Conservation (phyloP, 1,140 invertebrate species). For the Nasonia vitripennis region DNA sequence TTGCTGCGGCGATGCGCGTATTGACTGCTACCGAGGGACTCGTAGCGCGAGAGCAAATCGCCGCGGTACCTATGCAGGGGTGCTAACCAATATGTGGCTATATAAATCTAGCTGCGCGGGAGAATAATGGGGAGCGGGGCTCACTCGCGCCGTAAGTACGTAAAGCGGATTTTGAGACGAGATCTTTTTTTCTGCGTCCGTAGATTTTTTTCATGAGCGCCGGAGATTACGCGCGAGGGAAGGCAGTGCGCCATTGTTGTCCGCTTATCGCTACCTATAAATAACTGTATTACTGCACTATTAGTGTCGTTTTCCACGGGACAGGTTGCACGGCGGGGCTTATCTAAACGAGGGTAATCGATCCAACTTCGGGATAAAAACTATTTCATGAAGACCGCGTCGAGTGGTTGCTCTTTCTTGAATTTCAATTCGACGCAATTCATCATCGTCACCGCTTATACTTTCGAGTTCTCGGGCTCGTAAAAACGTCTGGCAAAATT, state of each 20-base stretch:
- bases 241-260: neutral
- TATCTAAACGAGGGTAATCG: neutral
- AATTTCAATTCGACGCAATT: conserved; percentile 25
- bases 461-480: neutral
- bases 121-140: conserved; percentile 22
- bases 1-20: neutral
- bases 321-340: neutral
- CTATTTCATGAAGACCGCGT: no score
- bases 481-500: conserved; percentile 25
- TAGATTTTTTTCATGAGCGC: conserved; percentile 21
- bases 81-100: conserved; percentile 43
- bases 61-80: conserved; percentile 39
- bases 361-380: neutral
- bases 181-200: conserved; percentile 11
- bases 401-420: neutral
- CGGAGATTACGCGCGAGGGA: conserved; percentile 19
- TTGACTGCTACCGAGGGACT: conserved; percentile 33
- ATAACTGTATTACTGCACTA: conserved; percentile 26
- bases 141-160: conserved; percentile 34
- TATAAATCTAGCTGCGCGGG: neutral
- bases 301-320: neutral
- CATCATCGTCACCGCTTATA: conserved; percentile 8
- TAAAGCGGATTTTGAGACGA: conserved; percentile 50
- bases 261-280: conserved; percentile 6
- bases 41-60: conserved; percentile 18